Conservation (phyloP, 1,140 invertebrate genomes). For the Cardiocondyla obscurior region DNA sequence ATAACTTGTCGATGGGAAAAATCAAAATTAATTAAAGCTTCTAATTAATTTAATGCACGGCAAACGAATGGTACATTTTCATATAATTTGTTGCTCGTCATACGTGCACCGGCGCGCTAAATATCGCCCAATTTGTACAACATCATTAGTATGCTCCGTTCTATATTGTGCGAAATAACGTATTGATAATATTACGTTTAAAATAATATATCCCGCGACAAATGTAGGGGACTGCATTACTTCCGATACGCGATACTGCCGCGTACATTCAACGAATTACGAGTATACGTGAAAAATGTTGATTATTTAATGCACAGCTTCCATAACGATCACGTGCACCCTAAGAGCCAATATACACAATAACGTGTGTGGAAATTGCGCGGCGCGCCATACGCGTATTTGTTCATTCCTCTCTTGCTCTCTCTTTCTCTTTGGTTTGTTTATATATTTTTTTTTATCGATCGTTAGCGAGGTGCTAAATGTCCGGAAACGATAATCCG, state of each 20-base stretch:
- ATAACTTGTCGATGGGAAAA: neutral
- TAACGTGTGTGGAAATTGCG: neutral
- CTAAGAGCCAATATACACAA: neutral
- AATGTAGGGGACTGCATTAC: neutral
- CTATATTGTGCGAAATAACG: neutral
- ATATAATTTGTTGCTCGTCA: slow-evolving; percentile 20
- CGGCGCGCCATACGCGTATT: neutral
- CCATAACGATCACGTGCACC: neutral
- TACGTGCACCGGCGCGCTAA: neutral
- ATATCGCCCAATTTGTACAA: slow-evolving; percentile 14
- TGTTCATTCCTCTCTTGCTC: too few relatives aligned
- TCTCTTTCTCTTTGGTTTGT: too few relatives aligned
- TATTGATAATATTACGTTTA: neutral
- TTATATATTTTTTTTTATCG: neutral
- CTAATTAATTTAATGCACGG: slow-evolving; percentile 34
- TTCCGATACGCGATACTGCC: neutral
- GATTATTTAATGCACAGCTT: neutral
- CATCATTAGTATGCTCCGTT: slow-evolving; percentile 3
- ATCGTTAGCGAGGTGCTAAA: neutral
- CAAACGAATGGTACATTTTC: slow-evolving; percentile 30
- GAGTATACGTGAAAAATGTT: slow-evolving; percentile 14
- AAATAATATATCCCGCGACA: neutral
- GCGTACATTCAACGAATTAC: neutral
- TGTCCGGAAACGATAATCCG: neutral
- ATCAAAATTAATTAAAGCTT: slow-evolving; percentile 40